Percentiles rank a stretch among this genome's conserved stretches.
These are phyloP conservation scores for Acholoe squamosa DNA, from an alignment of 2,888 invertebrate species.

Conservation along the genomic window DNA sequence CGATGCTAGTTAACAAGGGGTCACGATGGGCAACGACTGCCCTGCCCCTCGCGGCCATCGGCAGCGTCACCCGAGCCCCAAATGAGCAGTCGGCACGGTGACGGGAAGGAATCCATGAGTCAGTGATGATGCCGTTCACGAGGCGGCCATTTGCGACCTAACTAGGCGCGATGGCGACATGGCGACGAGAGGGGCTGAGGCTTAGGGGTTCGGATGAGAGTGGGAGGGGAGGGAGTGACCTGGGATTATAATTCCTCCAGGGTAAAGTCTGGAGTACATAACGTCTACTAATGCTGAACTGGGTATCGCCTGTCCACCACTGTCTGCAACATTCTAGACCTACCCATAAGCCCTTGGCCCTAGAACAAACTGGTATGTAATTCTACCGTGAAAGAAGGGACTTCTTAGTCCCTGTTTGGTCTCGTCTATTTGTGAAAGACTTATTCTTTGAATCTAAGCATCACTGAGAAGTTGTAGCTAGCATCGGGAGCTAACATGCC, in stretches of 20 bases:
- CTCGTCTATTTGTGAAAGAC: too few species aligned
- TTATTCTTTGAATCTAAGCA: too few species aligned
- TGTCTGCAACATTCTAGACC: too few species aligned
- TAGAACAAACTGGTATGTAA: too few species aligned
- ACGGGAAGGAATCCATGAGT: background rate
- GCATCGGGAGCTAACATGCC: too few species aligned
- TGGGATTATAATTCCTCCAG: constrained; percentile 6
- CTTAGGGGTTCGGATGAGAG: background rate
- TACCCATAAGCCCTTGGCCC: too few species aligned
- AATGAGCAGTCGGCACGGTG: constrained; percentile 18
- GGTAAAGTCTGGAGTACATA: constrained; percentile 16
- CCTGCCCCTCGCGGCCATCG: constrained; percentile 14
- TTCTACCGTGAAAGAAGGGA: too few species aligned
- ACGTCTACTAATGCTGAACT: background rate
- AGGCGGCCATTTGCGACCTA: constrained; percentile 28
- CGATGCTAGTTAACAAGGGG: background rate
- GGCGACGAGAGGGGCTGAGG: constrained; percentile 1
- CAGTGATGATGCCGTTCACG: constrained; percentile 39
- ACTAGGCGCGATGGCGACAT: constrained; percentile 4
- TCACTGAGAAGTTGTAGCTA: too few species aligned
- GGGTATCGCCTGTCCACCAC: too few species aligned
- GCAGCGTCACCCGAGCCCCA: background rate
- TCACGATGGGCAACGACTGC: background rate
- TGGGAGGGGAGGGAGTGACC: constrained; percentile 5
- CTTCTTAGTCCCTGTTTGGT: too few species aligned